These are phyloP conservation scores for Pygoscelis adeliae DNA, from an alignment of 2,113 vertebrate species.

Conservation along the genomic window DNA sequence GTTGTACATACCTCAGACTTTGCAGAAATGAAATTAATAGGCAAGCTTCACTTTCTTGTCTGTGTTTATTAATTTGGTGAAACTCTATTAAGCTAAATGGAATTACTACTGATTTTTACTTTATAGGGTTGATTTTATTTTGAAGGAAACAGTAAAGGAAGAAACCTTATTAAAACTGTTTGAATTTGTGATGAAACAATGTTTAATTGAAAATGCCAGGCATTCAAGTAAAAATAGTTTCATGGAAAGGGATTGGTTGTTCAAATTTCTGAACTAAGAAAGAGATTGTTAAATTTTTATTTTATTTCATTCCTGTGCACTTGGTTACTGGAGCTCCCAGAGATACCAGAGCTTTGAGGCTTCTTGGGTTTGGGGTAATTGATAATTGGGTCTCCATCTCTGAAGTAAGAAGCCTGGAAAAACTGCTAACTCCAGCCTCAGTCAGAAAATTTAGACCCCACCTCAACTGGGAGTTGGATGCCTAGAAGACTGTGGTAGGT, in stretches of 20 bases:
- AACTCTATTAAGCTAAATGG: background rate
- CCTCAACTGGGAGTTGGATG: fast-evolving
- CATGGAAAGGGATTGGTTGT: background rate
- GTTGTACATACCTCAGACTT: background rate
- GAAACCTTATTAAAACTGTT: background rate
- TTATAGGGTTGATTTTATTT: background rate
- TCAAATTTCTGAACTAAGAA: background rate
- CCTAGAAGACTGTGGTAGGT: background rate
- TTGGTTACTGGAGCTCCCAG: background rate
- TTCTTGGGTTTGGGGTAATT: background rate
- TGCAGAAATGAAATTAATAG: background rate
- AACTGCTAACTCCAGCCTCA: background rate
- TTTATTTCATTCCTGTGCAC: background rate
- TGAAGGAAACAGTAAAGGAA: background rate
- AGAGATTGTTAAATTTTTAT: background rate
- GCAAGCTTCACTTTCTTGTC: background rate
- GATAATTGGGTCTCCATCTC: background rate
- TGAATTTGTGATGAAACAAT: background rate
- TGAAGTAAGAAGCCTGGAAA: background rate
- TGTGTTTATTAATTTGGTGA: background rate
- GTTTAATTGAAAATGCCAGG: background rate
- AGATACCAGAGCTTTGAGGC: background rate
- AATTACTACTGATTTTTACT: background rate
- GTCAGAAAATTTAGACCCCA: background rate
- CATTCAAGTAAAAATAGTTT: background rate